phyloP scores from a whole-genome alignment of 2,113 vertebrate genomes.

The Cathartes aura region DNA sequence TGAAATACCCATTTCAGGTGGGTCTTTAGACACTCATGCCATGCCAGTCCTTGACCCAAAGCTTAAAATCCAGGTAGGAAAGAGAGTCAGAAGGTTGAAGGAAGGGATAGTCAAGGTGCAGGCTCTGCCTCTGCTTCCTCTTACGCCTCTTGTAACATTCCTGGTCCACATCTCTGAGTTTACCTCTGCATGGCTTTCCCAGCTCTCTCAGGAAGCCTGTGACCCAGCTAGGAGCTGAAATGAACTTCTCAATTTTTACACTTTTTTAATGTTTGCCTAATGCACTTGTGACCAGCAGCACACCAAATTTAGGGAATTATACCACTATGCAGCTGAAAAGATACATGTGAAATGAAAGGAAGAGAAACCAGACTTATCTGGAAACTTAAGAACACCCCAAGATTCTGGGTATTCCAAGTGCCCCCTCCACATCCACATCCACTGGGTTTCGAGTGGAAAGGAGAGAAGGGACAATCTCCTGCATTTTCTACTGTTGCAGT shows the following conservation, averaged over 20 bases:
- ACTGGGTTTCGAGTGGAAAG: neutral
- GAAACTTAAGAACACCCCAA: neutral
- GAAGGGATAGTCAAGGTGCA: neutral
- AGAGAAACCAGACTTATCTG: neutral
- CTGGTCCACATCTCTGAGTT: neutral
- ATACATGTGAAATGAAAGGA: neutral
- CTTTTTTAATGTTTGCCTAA: neutral
- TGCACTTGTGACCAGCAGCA: neutral
- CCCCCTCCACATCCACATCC: neutral
- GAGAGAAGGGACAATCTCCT: neutral
- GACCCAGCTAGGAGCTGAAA: neutral
- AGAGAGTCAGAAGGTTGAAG: neutral
- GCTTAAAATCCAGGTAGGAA: neutral
- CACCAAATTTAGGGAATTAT: neutral
- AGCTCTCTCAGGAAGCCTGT: neutral
- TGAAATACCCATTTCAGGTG: neutral
- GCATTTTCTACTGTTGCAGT: neutral
- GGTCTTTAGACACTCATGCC: neutral
- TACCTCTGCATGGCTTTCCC: neutral
- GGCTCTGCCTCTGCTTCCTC: neutral
- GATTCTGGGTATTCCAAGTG: neutral
- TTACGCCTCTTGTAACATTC: accelerated
- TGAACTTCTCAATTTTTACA: neutral
- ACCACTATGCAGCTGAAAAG: neutral
- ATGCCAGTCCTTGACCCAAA: neutral